Percentiles rank a stretch among this genome's conserved stretches.
These are phyloP conservation scores for Magallana ariakensis DNA, from an alignment of 1,140 invertebrate genomes.

Conservation along the genomic window DNA sequence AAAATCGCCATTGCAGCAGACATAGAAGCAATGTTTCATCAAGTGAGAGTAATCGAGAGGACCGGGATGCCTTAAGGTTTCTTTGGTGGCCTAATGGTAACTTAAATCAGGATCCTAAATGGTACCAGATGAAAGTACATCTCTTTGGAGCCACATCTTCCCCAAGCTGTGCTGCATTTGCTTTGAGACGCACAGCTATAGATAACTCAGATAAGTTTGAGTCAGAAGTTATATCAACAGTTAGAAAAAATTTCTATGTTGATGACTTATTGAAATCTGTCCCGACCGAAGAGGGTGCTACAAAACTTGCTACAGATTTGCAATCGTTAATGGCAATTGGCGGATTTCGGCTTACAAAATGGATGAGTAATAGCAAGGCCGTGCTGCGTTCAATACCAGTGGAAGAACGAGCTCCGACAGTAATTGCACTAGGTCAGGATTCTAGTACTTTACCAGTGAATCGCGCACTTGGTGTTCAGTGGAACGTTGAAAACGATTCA, in stretches of 20 bases:
- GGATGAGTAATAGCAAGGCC: conserved; percentile 42
- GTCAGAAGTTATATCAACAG: conserved; percentile 36
- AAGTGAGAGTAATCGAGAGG: conserved; percentile 52
- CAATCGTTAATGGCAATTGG: conserved; percentile 11
- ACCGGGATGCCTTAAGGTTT: conserved; percentile 29
- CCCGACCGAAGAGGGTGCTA: conserved; percentile 45
- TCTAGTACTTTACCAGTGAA: conserved; percentile 45
- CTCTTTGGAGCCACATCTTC: conserved; percentile 60
- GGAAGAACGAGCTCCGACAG: conserved; percentile 46
- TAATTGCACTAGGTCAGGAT: conserved; percentile 24
- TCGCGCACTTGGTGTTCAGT: conserved; percentile 59
- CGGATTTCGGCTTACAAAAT: conserved; percentile 40
- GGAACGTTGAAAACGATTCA: conserved; percentile 57
- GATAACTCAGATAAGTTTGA: conserved; percentile 52
- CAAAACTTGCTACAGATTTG: conserved; percentile 22
- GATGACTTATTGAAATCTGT: conserved; percentile 55
- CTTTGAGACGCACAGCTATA: conserved; percentile 51
- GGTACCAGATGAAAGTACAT: conserved; percentile 39
- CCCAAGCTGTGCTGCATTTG: conserved; percentile 63
- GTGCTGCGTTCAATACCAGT: conserved; percentile 52
- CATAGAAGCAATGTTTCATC: conserved; percentile 71
- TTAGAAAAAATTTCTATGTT: conserved; percentile 62
- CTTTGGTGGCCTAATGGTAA: conserved; percentile 50
- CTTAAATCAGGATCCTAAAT: conserved; percentile 52
- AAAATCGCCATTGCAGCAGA: conserved; percentile 65